Percentiles rank a stretch among this genome's conserved stretches.
Conservation (phyloP, 2,888 invertebrate species). For the Gryllus longicercus region DNA sequence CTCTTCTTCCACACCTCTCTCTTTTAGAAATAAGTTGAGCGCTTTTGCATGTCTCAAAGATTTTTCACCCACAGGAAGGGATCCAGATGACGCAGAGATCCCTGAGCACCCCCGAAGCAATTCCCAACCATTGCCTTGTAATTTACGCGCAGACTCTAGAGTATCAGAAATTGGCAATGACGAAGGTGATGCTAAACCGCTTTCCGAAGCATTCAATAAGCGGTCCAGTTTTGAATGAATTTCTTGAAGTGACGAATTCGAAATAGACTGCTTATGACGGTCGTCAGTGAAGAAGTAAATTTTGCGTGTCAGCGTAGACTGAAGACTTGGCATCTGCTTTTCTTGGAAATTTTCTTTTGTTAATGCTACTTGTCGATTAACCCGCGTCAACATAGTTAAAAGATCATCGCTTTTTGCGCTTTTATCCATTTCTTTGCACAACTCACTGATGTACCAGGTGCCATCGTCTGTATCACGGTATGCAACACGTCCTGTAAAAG, state of each 20-base stretch:
- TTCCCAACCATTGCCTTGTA: no score
- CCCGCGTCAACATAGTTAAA: slow-evolving; percentile 29
- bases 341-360: not conserved
- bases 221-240: no score
- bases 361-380: slow-evolving; percentile 30
- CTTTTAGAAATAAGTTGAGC: slow-evolving; percentile 24
- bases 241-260: no score
- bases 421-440: slow-evolving; percentile 46
- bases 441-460: slow-evolving; percentile 53
- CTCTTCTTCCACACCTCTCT: slow-evolving; percentile 22
- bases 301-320: slow-evolving; percentile 21
- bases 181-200: not conserved
- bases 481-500: slow-evolving; percentile 47
- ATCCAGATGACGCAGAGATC: no score
- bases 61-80: not conserved
- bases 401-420: slow-evolving; percentile 23
- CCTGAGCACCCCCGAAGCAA: no score
- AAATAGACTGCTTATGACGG: no score
- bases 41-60: not conserved
- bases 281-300: slow-evolving; percentile 19
- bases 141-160: not conserved
- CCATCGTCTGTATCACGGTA: slow-evolving; percentile 51
- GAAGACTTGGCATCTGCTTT: slow-evolving; percentile 26
- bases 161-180: not conserved
- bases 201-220: not conserved